Percentiles rank a stretch among this genome's conserved stretches.
phyloP scores from a whole-genome alignment of 2,888 invertebrate species.

The Zootermopsis nevadensis region DNA sequence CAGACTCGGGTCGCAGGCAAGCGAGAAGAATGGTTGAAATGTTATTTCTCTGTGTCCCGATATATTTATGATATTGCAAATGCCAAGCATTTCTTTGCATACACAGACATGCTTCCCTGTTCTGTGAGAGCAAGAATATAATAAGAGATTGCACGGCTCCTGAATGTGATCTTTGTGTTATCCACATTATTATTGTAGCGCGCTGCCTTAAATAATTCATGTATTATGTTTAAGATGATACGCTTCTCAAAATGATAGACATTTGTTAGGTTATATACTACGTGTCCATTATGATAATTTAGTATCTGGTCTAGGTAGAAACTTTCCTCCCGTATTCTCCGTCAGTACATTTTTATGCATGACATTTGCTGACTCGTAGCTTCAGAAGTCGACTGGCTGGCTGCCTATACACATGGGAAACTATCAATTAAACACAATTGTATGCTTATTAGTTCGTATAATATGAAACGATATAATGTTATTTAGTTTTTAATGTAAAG shows the following conservation, averaged over 20 bases:
- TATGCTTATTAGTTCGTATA: no score
- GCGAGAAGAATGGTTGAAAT: slow-evolving; percentile 4
- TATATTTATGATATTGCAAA: slow-evolving; percentile 31
- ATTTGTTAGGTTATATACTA: not conserved
- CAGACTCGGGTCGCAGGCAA: not conserved
- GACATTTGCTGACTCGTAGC: no score
- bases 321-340: no score
- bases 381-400: no score
- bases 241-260: not conserved
- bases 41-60: not conserved
- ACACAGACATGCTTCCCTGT: not conserved
- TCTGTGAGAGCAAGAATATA: not conserved
- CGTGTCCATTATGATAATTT: not conserved
- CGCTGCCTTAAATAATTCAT: not conserved
- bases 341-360: no score
- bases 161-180: not conserved
- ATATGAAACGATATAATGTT: no score
- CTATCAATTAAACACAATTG: no score
- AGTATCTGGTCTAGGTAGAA: no score
- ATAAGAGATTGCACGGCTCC: not conserved
- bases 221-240: not conserved
- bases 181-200: not conserved
- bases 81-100: slow-evolving; percentile 27
- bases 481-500: no score
- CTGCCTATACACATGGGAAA: no score